These are phyloP conservation scores for Pollenia amentaria DNA, from an alignment of 2,888 invertebrate species.

Conservation along the genomic window DNA sequence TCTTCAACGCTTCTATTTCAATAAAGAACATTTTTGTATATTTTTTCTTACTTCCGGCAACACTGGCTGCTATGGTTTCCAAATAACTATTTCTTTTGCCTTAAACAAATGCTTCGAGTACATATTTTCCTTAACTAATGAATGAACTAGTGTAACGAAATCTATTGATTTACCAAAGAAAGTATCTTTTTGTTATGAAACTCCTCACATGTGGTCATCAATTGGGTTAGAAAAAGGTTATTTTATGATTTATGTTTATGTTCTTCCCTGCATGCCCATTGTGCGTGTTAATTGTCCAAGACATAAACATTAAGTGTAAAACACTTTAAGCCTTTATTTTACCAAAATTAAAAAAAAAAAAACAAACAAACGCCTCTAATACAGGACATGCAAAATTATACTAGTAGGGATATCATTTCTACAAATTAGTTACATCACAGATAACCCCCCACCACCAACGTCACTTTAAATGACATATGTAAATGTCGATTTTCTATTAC, in stretches of 20 bases:
- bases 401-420: conserved; percentile 56
- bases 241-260: conserved; percentile 65
- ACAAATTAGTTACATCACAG: conserved; percentile 72
- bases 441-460: conserved; percentile 46
- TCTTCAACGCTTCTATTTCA: no score
- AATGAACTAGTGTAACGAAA: no score
- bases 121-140: no score
- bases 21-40: no score
- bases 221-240: conserved; percentile 31
- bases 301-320: conserved; percentile 75
- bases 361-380: conserved; percentile 42
- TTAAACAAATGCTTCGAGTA: no score
- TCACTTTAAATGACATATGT: conserved; percentile 60
- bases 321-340: conserved; percentile 69
- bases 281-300: conserved; percentile 75
- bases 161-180: no score
- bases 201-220: conserved; percentile 40
- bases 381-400: conserved; percentile 14
- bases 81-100: no score
- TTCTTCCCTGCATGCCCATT: conserved; percentile 40
- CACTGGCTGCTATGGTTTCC: no score
- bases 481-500: conserved; percentile 50
- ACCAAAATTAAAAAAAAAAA: no score
- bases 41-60: no score
- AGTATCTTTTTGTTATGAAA: not conserved